phyloP scores from a whole-genome alignment of 1,140 invertebrate species.

The Adelges cooleyi region DNA sequence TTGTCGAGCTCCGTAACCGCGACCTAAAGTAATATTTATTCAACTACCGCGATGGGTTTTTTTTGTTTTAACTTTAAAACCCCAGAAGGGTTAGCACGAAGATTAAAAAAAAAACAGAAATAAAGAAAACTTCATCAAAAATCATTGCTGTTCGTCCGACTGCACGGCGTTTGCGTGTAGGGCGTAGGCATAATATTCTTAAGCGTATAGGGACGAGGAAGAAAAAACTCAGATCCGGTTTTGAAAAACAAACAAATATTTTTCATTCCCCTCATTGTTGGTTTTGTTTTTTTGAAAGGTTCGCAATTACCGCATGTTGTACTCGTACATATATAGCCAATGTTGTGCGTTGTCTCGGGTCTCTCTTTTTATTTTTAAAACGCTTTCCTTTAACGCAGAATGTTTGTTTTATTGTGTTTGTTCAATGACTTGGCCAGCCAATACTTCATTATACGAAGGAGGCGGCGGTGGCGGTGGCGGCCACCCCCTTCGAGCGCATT shows the following conservation, averaged over 20 bases:
- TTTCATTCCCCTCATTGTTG: background rate
- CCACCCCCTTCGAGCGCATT: background rate
- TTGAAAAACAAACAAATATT: conserved; percentile 18
- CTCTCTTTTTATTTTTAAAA: background rate
- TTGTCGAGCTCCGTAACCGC: no score
- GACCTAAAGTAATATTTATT: no score
- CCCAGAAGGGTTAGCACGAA: no score
- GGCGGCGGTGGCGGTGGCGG: background rate
- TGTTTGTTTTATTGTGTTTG: conserved; percentile 28
- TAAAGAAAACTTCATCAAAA: no score
- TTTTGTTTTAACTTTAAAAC: no score
- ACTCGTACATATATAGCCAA: no score
- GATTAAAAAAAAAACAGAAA: no score
- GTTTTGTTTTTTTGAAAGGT: background rate
- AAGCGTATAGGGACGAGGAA: background rate
- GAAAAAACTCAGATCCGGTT: background rate
- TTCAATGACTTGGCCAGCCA: conserved; percentile 26
- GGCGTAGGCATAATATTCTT: no score
- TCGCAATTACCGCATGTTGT: conserved; percentile 20
- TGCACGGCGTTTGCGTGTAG: no score
- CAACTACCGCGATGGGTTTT: no score
- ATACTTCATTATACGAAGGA: conserved; percentile 17
- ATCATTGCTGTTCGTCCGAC: no score
- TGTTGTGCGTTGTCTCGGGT: background rate
- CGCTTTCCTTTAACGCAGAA: conserved; percentile 3